Percentiles rank a stretch among this genome's conserved stretches.
Evolutionary conservation across 2,113 vertebrate genomes (phyloP).

Genomic region (Petaurus breviceps): DNA sequence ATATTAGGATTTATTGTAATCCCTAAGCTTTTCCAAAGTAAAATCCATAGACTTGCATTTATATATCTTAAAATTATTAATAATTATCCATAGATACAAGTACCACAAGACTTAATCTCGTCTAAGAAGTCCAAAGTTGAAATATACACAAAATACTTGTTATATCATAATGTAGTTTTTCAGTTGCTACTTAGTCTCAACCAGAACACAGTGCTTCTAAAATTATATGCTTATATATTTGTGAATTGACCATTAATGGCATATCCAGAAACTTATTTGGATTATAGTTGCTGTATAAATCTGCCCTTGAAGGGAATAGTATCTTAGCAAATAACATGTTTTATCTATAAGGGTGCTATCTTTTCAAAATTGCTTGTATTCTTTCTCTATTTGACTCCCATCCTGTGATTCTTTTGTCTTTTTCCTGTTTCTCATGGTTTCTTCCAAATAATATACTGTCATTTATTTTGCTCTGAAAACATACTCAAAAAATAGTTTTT

Average conservation of each 20-base stretch:
- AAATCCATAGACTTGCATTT: not conserved
- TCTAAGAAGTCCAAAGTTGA: not conserved
- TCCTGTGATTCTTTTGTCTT: not conserved
- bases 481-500: no score
- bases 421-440: not conserved
- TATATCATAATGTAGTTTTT: constrained; percentile 14
- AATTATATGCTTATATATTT: constrained; percentile 2
- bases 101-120: not conserved
- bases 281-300: not conserved
- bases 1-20: not conserved
- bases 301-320: not conserved
- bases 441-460: constrained; percentile 24
- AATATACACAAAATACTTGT: not conserved
- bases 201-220: constrained; percentile 16
- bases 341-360: not conserved
- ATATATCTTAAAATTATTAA: not conserved
- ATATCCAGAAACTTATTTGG: not conserved
- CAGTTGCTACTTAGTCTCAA: constrained; percentile 24
- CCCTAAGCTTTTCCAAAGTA: not conserved
- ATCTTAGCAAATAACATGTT: not conserved
- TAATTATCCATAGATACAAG: not conserved
- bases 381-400: not conserved
- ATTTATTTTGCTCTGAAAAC: constrained; percentile 22
- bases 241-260: not conserved
- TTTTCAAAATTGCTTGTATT: not conserved